phyloP scores from a whole-genome alignment of 2,888 invertebrate genomes.

The Lasioglossum leucozonium region DNA sequence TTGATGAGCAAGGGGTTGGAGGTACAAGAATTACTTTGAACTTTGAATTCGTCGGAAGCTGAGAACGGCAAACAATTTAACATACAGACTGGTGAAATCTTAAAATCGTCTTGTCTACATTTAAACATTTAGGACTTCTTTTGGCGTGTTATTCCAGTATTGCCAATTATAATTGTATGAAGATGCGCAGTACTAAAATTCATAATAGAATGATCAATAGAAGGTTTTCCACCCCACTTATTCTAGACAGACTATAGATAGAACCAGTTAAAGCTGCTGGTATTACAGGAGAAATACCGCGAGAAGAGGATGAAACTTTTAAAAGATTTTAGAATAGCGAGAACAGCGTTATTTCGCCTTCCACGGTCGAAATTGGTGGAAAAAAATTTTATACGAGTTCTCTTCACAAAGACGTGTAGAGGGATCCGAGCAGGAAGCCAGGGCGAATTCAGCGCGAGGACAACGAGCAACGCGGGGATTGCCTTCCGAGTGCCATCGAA shows the following conservation, averaged over 20 bases:
- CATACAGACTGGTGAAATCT: neutral
- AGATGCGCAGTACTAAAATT: neutral
- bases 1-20: neutral
- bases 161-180: neutral
- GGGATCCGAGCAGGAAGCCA: neutral
- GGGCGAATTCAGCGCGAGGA: neutral
- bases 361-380: neutral
- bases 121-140: neutral
- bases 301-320: neutral
- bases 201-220: neutral
- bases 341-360: neutral
- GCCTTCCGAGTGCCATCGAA: slow-evolving; percentile 41
- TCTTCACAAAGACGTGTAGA: neutral
- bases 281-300: neutral
- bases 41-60: neutral
- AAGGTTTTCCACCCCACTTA: neutral
- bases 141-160: neutral
- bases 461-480: slow-evolving; percentile 31
- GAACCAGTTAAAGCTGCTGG: neutral
- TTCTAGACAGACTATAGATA: neutral
- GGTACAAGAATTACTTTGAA: no score
- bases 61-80: neutral
- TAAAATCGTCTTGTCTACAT: neutral
- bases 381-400: neutral
- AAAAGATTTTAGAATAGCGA: neutral